Base-by-base conservation (phyloP, 1,140 invertebrate species). In the Phortica variegata region DNA sequence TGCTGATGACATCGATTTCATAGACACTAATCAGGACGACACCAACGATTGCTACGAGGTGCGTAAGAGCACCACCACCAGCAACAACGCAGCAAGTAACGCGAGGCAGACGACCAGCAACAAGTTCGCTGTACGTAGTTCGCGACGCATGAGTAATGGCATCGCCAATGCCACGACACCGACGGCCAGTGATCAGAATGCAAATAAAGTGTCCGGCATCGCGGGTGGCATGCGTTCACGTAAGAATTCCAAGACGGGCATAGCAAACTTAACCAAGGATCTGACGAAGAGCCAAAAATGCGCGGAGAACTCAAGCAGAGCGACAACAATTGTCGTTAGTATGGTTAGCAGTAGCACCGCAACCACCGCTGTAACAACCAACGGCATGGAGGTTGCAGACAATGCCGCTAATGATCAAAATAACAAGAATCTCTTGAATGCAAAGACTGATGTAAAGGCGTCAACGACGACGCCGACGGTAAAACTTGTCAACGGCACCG, bases 1-100 rank as follows among this genome's bases (percentile, higher is more conserved):
- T 52, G 86, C 87, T 47, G 79, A 83, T 26, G 87, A 89, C 63
- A 85, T 89, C 17, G 86, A 87, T 71, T 89, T 86, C 55, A 89
- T 90, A 56, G 87, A 89, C 61, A 84, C 82, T 38, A 78, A 81
- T 52, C 83, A 85, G 54, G 83, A 84, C 52, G 76, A 72, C 32
- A n/a, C n/a, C 32, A 63, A 65, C 13, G 80, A 81, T 49, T 71
- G 76, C n/a, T 75, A 78, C 50, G 75, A 75, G 17, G 70, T 77
- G 15, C 71, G 78, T 54, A 72, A 63, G 61, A 77, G 73, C 61
- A 58, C 63, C 4, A 2, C 54, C 43, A 3, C 19, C 62, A 19
- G 49, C 29, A 18, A 29, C 21, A 3, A 17, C 47, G 17, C 53
- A 56, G 32, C 52, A 53, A 26, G 32, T 54, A 6, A 56, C 65